Base-by-base conservation (phyloP, 2,888 invertebrate species). In the Athalia circularis region DNA sequence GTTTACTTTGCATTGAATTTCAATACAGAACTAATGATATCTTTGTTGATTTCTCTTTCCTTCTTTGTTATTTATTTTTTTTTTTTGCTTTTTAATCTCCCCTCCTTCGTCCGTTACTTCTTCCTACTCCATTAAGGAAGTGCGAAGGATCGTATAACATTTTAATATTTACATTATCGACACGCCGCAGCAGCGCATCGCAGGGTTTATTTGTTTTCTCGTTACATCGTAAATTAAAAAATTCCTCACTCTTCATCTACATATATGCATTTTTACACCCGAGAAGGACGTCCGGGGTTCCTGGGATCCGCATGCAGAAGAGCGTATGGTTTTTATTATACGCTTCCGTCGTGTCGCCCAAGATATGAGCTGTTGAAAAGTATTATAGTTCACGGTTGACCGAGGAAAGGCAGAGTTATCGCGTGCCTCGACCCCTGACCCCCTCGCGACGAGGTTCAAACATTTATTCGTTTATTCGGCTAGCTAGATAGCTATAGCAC, bases 391-490 rank as follows among this genome's bases (percentile, higher is more conserved):
- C 67, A 54, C 50, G 59, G 48, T 50, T 62, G 64, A 64, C 64
- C 74, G 29, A 75, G 15, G n/a, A 75, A 75, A 75, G 62, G 11
- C 50, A 43, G 7, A 75, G 59, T 75, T 75, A 75, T 75, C 75
- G 75, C 48, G 15, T 9, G n/a, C 62, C 50, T 50, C 62, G 72
- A 75, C 61, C 64, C 75, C 64, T 29, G 61, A n/a, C 62, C 75
- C 52, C 52, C 59, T 59, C 15, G 59, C 62, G 75, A 50, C 75
- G 59, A 72, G 57, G n/a, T 75, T 61, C 5, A 75, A 75, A 75
- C 62, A 62, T 50, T 75, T 75, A 75, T 64, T 75, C 75, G 75
- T n/a, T 75, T 59, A 72, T 57, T 72, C 59, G 72, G 45, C 9
- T 47, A 45, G 6, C 15, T 15, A n/a, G 57, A 47, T n/a, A 29